These are phyloP conservation scores for Sebastes oblongus DNA, from an alignment of 2,797 vertebrate genomes.

Conservation along the genomic window DNA sequence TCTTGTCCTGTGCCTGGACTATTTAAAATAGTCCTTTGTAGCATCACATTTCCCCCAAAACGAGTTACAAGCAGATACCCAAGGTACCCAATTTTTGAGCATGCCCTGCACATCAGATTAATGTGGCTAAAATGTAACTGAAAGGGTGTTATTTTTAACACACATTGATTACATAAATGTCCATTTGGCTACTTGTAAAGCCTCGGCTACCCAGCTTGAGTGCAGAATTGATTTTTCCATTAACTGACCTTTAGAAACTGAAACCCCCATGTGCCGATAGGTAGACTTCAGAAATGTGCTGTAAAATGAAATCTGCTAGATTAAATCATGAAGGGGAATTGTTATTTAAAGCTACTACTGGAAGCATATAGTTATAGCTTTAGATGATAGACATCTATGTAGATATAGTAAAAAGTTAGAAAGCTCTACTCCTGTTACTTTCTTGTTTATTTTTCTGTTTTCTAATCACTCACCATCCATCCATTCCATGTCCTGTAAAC, in stretches of 20 bases:
- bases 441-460: neutral
- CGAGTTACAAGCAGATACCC: constrained; percentile 6
- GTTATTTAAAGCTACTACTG: neutral
- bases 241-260: constrained; percentile 50
- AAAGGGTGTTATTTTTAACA: constrained; percentile 51
- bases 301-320: constrained; percentile 1
- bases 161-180: constrained; percentile 53
- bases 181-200: constrained; percentile 45
- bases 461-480: neutral
- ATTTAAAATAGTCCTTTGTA: constrained; percentile 38
- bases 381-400: accelerated
- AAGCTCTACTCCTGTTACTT: neutral
- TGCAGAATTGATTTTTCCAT: constrained; percentile 57
- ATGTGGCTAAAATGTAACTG: constrained; percentile 36
- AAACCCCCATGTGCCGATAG: constrained; percentile 2
- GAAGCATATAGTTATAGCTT: neutral
- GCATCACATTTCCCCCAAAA: constrained; percentile 19
- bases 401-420: neutral
- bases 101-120: constrained; percentile 3
- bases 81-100: neutral
- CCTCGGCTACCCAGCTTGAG: constrained; percentile 22
- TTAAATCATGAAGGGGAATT: neutral
- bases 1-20: constrained; percentile 23
- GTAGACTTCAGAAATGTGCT: constrained; percentile 11
- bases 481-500: neutral